phyloP scores from a whole-genome alignment of 2,888 invertebrate genomes.

The Aleiodes leptofemur region DNA sequence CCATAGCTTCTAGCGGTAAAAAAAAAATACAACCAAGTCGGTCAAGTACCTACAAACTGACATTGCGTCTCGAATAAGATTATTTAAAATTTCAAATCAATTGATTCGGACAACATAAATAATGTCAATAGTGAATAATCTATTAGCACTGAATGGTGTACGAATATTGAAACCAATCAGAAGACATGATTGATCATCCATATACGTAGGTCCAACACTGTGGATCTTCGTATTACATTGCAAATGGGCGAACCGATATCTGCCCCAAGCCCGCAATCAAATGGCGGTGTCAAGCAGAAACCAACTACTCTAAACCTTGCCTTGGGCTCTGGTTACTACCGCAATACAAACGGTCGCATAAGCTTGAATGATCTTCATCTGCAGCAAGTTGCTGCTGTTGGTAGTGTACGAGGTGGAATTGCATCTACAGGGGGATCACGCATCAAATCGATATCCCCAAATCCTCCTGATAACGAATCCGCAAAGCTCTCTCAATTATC shows the following conservation, averaged over 20 bases:
- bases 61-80: background rate
- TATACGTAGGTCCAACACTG: conserved; percentile 41
- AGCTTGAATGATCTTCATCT: conserved; percentile 73
- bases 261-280: conserved; percentile 70
- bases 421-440: conserved; percentile 34
- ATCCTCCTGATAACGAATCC: conserved; percentile 56
- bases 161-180: background rate
- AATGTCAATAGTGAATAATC: background rate
- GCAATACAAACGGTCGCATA: conserved; percentile 73
- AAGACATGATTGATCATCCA: conserved; percentile 48
- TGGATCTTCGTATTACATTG: conserved; percentile 49
- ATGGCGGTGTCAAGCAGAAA: conserved; percentile 73
- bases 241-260: conserved; percentile 74
- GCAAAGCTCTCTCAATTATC: conserved; percentile 62
- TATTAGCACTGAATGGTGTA: background rate
- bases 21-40: conserved; percentile 13
- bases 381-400: conserved; percentile 57
- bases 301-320: conserved; percentile 71
- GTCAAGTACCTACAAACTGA: background rate
- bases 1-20: conserved; percentile 10
- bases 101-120: background rate
- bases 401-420: conserved; percentile 46
- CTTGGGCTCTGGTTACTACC: conserved; percentile 73
- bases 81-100: background rate
- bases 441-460: conserved; percentile 52